phyloP scores from a whole-genome alignment of 2,113 vertebrate genomes.

The Romanogobio albipinnatus region DNA sequence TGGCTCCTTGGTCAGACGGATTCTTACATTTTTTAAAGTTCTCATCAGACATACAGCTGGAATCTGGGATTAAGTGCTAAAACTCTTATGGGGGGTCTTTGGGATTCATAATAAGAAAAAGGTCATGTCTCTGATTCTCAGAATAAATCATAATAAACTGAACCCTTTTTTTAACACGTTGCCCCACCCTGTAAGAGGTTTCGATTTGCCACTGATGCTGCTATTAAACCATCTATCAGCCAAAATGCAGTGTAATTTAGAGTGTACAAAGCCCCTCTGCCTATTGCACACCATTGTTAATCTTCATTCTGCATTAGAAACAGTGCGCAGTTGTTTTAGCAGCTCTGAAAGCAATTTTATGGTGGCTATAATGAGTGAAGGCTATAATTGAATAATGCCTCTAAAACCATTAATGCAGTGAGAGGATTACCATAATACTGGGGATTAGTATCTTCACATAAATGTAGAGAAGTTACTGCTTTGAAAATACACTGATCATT shows the following conservation, averaged over 20 bases:
- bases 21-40: conserved; percentile 11
- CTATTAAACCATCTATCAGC: neutral
- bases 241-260: conserved; percentile 8
- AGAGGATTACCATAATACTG: conserved; percentile 45
- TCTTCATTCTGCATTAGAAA: conserved; percentile 3
- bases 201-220: neutral
- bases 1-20: neutral
- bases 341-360: conserved; percentile 45
- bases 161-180: neutral
- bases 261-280: neutral
- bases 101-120: conserved; percentile 8
- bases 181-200: conserved; percentile 4
- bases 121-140: conserved; percentile 9
- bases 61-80: neutral
- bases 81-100: conserved; percentile 7
- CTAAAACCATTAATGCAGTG: conserved; percentile 48
- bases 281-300: neutral
- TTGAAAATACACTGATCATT: conserved; percentile 14
- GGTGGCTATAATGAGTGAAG: conserved; percentile 36
- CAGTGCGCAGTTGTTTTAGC: conserved; percentile 15
- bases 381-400: conserved; percentile 45
- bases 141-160: conserved; percentile 1
- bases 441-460: conserved; percentile 49
- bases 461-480: conserved; percentile 33
- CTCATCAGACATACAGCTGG: neutral